Conservation (phyloP, 1,140 invertebrate genomes). For the Rhopalosiphum maidis region DNA sequence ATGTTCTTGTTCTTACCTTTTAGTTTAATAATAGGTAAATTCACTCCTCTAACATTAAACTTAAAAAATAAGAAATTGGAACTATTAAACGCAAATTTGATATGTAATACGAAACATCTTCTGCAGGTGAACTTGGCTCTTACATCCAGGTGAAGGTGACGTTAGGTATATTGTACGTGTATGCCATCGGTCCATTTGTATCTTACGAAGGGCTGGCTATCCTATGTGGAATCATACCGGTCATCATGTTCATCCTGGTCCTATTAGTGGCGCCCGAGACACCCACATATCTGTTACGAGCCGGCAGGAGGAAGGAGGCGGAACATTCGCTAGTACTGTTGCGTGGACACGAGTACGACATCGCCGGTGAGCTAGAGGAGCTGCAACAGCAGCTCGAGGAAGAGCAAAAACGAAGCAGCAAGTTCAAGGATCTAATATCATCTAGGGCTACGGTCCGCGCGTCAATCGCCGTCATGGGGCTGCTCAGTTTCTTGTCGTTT, state of each 20-base stretch:
- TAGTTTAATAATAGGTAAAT: too few species aligned
- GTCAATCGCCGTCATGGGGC: constrained; percentile 73
- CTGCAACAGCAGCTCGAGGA: constrained; percentile 70
- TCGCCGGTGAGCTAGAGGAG: constrained; percentile 77
- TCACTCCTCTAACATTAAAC: too few species aligned
- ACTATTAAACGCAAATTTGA: too few species aligned
- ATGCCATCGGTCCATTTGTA: constrained; percentile 70
- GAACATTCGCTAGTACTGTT: constrained; percentile 64
- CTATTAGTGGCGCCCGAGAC: constrained; percentile 66
- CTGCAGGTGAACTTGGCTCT: constrained; percentile 68
- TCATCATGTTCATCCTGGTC: constrained; percentile 65
- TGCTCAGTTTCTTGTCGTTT: constrained; percentile 62
- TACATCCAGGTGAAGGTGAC: constrained; percentile 85
- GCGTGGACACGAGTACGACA: constrained; percentile 71
- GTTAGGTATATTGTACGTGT: constrained; percentile 80
- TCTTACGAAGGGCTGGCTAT: constrained; percentile 59
- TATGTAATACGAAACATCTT: not conserved
- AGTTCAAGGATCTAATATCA: constrained; percentile 67
- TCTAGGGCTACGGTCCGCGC: constrained; percentile 71
- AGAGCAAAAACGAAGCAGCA: constrained; percentile 67
- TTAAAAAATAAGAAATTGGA: too few species aligned
- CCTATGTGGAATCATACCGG: constrained; percentile 63
- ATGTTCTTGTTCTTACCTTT: too few species aligned
- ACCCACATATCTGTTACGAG: constrained; percentile 62
- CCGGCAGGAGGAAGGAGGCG: constrained; percentile 62